phyloP scores from a whole-genome alignment of 2,797 vertebrate species.

The Lagorchestes hirsutus region DNA sequence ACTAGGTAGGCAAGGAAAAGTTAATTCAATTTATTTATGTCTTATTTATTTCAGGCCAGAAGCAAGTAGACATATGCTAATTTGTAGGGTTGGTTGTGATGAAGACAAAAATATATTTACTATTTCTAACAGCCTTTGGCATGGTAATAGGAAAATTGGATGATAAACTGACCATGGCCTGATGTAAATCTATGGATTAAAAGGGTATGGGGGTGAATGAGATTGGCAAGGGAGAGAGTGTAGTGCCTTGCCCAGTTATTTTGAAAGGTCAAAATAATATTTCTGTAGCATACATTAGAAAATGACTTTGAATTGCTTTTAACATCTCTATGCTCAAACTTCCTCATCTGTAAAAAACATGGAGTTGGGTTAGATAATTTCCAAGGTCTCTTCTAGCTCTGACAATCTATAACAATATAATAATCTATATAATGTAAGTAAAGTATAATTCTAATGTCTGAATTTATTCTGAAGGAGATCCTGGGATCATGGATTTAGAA shows the following conservation, averaged over 20 bases:
- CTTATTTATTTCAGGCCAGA: not conserved
- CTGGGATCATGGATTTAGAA: not conserved
- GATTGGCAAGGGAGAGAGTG: no score
- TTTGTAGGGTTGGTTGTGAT: not conserved
- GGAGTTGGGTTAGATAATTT: not conserved
- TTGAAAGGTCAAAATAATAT: not conserved
- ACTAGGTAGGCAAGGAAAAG: not conserved
- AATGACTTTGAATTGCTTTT: conserved; percentile 16
- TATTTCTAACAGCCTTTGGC: not conserved
- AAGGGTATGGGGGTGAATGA: not conserved
- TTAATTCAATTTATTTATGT: not conserved
- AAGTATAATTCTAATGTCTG: not conserved
- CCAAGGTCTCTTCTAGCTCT: not conserved
- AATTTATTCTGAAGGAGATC: not conserved
- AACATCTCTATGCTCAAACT: conserved; percentile 3
- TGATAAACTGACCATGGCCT: conserved; percentile 1
- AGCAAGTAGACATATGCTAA: not conserved
- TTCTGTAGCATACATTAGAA: conserved; percentile 2
- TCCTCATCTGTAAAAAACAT: not conserved
- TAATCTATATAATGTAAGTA: not conserved
- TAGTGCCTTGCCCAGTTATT: not conserved
- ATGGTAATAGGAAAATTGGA: conserved; percentile 35
- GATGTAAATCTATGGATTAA: conserved; percentile 29
- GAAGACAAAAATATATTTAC: not conserved
- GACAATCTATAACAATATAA: not conserved